Conservation (phyloP, 1,140 invertebrate genomes). For the Trachymyrmex septentrionalis region DNA sequence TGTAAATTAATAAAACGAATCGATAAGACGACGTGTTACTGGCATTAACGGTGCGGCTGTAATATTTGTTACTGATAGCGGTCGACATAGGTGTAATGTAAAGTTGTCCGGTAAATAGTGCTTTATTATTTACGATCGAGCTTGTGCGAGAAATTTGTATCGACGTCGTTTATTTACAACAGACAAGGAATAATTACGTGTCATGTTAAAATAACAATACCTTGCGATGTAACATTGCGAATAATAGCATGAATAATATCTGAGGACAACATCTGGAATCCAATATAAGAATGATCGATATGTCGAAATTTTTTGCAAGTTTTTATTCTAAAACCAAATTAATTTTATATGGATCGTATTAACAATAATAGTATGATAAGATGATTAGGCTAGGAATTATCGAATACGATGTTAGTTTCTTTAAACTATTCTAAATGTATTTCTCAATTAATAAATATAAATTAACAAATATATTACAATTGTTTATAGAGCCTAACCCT, state of each 20-base stretch:
- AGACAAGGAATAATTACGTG: not conserved
- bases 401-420: too few species aligned
- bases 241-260: not conserved
- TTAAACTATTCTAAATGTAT: too few species aligned
- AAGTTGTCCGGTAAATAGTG: slow-evolving; percentile 13
- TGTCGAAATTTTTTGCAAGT: not conserved
- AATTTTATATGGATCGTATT: too few species aligned
- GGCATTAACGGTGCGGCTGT: slow-evolving; percentile 9
- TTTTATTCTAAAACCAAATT: not conserved
- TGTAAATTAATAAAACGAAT: slow-evolving; percentile 56
- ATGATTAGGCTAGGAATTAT: too few species aligned
- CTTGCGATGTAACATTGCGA: slow-evolving; percentile 1
- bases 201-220: not conserved
- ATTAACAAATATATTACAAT: too few species aligned
- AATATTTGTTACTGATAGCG: slow-evolving; percentile 46
- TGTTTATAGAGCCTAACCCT: too few species aligned
- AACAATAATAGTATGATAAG: too few species aligned
- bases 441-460: too few species aligned
- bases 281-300: not conserved
- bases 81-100: slow-evolving; percentile 39
- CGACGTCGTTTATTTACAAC: slow-evolving; percentile 5
- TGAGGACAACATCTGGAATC: not conserved
- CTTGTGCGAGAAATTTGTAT: slow-evolving; percentile 24
- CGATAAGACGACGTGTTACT: slow-evolving; percentile 49
- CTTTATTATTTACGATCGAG: slow-evolving; percentile 51